Base-by-base conservation (phyloP, 2,797 vertebrate species). In the Propithecus deckenii region DNA sequence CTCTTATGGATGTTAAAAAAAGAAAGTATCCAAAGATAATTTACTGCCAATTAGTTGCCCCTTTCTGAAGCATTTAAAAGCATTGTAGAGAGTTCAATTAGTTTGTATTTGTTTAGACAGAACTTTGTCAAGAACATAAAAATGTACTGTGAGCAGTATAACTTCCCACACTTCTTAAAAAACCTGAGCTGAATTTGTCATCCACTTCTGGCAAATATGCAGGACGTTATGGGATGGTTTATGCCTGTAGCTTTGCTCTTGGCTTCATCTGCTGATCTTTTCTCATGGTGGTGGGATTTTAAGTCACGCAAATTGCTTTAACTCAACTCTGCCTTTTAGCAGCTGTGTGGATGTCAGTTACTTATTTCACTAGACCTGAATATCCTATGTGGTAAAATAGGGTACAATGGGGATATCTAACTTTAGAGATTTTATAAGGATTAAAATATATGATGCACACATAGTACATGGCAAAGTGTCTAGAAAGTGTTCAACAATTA, bases 91-190 rank as follows among this genome's bases (percentile, higher is more conserved):
- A 50, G 7, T 87, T 76, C 43, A 89, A 17, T 79, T 89, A 79
- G 41, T 83, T 74, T 95, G 65, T 50, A 71, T 94, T 84, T 93
- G n/a, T 90, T 85, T 72, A 93, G 6, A 9, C 88, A 38, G 9
- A 20, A 65, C 67, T 88, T 28, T 43, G 23, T 78, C 41, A 88
- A 35, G 12, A 75, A 89, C 78, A 89, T 46, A 41, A 92, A 89
- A 78, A 50, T 61, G 11, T 69, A 5, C 17, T 85, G 4, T 78
- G 61, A 85, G 35, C 14, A 10, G 13, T 41, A 3, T 52, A 59
- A 86, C 15, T 69, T 91, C 8, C 6, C 32, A 41, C 5, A 1
- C 20, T 91, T 83, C 30, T 91, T 55, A 32, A 12, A 65, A 90
- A 94, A 84, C 35, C 22, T 59, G 20, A 83, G 32, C 67, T 15